These are phyloP conservation scores for Pecten maximus DNA, from an alignment of 2,888 invertebrate genomes.

Conservation along the genomic window DNA sequence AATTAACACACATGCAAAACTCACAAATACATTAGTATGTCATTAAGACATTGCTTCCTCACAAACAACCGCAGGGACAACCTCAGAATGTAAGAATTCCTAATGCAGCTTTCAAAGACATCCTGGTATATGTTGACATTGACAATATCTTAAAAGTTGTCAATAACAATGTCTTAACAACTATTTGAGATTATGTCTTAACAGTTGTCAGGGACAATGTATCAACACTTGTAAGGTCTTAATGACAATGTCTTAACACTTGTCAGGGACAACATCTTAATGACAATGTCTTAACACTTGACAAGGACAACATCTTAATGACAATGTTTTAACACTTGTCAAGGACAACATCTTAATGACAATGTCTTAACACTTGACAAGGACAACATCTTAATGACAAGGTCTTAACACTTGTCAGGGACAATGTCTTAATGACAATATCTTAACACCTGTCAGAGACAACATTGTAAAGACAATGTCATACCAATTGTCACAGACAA, in stretches of 20 bases:
- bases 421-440: too few species aligned
- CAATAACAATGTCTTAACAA: not conserved
- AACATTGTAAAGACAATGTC: too few species aligned
- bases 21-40: too few species aligned
- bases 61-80: not conserved
- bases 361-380: not conserved
- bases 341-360: not conserved
- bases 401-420: not conserved
- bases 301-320: not conserved
- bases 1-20: too few species aligned
- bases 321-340: too few species aligned
- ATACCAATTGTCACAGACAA: too few species aligned
- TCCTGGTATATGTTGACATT: not conserved
- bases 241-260: not conserved
- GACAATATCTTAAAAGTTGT: not conserved
- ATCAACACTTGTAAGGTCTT: not conserved
- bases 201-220: not conserved
- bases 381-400: too few species aligned
- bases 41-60: too few species aligned
- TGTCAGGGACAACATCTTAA: not conserved
- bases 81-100: too few species aligned
- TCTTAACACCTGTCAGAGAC: too few species aligned
- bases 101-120: not conserved
- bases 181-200: not conserved
- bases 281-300: not conserved